Conservation (phyloP, 1,140 invertebrate species). For the Neoseiulus cucumeris region DNA sequence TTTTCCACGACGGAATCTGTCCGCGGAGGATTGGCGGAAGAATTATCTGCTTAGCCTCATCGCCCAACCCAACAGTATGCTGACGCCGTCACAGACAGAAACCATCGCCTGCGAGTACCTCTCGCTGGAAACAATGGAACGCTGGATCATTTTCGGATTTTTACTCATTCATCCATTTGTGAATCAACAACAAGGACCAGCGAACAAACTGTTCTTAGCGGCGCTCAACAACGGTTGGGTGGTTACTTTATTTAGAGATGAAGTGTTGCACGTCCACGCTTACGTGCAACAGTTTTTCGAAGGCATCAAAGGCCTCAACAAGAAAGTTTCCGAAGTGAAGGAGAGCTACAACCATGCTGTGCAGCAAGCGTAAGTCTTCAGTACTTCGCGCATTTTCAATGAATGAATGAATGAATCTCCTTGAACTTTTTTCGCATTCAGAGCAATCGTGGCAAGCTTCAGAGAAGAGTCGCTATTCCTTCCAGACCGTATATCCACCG, state of each 20-base stretch:
- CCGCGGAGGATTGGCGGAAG: constrained; percentile 72
- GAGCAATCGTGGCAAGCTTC: too few species aligned
- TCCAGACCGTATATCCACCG: constrained; percentile 55
- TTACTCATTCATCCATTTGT: constrained; percentile 68
- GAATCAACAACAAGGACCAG: constrained; percentile 38
- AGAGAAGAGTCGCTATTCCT: neutral
- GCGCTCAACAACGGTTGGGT: constrained; percentile 86
- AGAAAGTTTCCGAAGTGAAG: constrained; percentile 77
- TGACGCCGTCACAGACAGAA: constrained; percentile 83
- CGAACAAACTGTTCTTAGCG: constrained; percentile 69
- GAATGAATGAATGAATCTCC: too few species aligned
- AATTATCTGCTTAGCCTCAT: constrained; percentile 84
- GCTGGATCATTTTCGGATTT: constrained; percentile 90
- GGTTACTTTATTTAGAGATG: constrained; percentile 81
- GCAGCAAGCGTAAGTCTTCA: constrained; percentile 46
- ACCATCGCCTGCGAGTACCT: constrained; percentile 93
- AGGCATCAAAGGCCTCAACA: constrained; percentile 78
- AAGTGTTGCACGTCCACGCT: constrained; percentile 84
- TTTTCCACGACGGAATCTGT: constrained; percentile 69
- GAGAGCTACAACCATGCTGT: constrained; percentile 74
- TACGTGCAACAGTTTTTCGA: constrained; percentile 88
- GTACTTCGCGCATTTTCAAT: neutral
- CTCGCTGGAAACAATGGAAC: constrained; percentile 79
- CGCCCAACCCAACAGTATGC: constrained; percentile 64
- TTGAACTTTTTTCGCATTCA: too few species aligned